phyloP scores from a whole-genome alignment of 2,797 vertebrate species.

The Taeniopygia guttata region DNA sequence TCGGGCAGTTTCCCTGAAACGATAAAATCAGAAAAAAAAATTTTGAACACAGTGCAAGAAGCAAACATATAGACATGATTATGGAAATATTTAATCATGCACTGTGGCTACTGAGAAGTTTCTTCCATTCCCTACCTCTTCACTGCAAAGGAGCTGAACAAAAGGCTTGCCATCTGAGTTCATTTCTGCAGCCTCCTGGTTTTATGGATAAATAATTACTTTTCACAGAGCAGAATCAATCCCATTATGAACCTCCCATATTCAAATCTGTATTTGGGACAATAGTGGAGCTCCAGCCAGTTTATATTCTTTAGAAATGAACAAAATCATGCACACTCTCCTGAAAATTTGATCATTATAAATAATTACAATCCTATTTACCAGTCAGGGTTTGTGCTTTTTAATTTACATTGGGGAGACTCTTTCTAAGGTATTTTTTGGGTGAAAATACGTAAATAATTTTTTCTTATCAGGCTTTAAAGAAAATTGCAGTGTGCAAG shows the following conservation, averaged over 20 bases:
- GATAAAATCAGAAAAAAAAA: not conserved
- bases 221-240: slow-evolving; percentile 53
- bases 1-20: not conserved
- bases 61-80: not conserved
- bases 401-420: not conserved
- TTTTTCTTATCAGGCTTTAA: not conserved
- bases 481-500: not conserved
- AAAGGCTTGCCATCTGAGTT: slow-evolving; percentile 55
- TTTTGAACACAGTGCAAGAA: not conserved
- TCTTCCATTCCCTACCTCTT: slow-evolving; percentile 40
- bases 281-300: not conserved
- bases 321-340: slow-evolving; percentile 19
- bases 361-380: slow-evolving; percentile 63
- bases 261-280: slow-evolving; percentile 63
- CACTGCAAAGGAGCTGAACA: slow-evolving; percentile 45
- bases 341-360: slow-evolving; percentile 60
- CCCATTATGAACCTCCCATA: slow-evolving; percentile 47
- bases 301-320: slow-evolving; percentile 56
- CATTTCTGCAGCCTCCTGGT: slow-evolving; percentile 29
- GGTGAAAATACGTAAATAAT: slow-evolving; percentile 1
- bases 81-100: not conserved
- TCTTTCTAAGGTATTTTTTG: slow-evolving; percentile 27
- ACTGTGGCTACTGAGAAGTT: slow-evolving; percentile 16
- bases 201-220: slow-evolving; percentile 70
- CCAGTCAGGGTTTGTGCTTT: slow-evolving; percentile 35